phyloP scores from a whole-genome alignment of 2,888 invertebrate species.

The Machimus atricapillus region DNA sequence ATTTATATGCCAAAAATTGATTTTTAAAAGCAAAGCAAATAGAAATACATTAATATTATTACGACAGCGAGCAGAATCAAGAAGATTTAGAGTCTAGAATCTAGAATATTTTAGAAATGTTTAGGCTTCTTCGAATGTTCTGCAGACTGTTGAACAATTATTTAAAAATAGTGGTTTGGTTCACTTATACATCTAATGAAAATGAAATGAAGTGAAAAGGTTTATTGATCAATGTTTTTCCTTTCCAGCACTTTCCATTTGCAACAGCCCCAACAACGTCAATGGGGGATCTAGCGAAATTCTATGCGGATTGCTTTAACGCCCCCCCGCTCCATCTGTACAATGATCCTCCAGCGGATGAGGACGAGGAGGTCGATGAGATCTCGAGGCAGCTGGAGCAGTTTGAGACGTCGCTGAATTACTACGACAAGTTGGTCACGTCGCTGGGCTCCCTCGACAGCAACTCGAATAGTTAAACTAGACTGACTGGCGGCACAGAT shows the following conservation, averaged over 20 bases:
- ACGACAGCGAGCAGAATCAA: too few species aligned
- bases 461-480: constrained; percentile 49
- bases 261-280: constrained; percentile 60
- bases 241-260: constrained; percentile 60
- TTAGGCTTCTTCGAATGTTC: too few species aligned
- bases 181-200: not conserved
- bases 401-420: constrained; percentile 61
- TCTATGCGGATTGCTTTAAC: constrained; percentile 62
- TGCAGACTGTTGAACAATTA: too few species aligned
- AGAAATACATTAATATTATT: too few species aligned
- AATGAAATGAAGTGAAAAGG: not conserved
- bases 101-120: too few species aligned
- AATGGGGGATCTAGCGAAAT: constrained; percentile 61
- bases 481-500: constrained; percentile 1
- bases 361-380: constrained; percentile 54
- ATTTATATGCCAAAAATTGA: too few species aligned
- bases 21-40: too few species aligned
- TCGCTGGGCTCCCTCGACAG: constrained; percentile 54
- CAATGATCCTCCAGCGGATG: constrained; percentile 40
- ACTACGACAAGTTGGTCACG: constrained; percentile 62
- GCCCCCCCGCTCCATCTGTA: constrained; percentile 55
- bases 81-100: too few species aligned
- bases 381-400: constrained; percentile 61
- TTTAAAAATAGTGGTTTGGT: too few species aligned
- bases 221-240: not conserved